Evolutionary conservation across 2,113 vertebrate genomes (phyloP).

Genomic region (Eolophus roseicapilla): DNA sequence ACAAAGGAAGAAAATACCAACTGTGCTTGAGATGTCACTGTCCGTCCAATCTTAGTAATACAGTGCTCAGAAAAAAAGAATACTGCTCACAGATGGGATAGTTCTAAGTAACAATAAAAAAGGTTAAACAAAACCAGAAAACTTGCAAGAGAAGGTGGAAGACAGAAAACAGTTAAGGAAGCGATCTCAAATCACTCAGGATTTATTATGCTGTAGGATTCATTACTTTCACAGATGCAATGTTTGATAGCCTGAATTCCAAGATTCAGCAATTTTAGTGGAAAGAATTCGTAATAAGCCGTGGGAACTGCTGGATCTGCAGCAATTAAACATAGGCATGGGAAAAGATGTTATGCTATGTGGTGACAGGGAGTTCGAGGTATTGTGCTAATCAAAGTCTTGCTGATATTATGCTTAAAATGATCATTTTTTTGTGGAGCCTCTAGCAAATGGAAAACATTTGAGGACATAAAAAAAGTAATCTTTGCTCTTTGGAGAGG

Average conservation of each 20-base stretch:
- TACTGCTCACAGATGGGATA: neutral
- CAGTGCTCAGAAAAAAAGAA: neutral
- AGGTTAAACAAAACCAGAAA: neutral
- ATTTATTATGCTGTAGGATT: neutral
- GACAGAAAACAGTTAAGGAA: neutral
- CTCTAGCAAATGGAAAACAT: neutral
- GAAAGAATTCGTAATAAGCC: neutral
- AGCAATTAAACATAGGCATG: neutral
- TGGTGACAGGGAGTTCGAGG: neutral
- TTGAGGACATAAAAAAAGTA: neutral
- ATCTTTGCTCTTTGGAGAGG: neutral
- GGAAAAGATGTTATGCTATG: neutral
- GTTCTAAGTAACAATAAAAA: neutral
- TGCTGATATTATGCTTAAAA: neutral
- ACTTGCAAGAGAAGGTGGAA: neutral
- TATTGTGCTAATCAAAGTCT: neutral
- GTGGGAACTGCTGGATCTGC: neutral
- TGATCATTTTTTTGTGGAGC: neutral
- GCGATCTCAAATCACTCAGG: neutral
- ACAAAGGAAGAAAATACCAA: neutral
- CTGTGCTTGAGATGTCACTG: neutral
- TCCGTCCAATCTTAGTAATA: neutral
- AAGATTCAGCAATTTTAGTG: conserved; percentile 7
- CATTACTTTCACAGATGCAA: neutral
- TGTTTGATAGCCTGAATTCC: conserved; percentile 4